Evolutionary conservation across 2,113 vertebrate species (phyloP), one percentile per base, ranked within the genome.

Genomic region (Mesitornis unicolor): DNA sequence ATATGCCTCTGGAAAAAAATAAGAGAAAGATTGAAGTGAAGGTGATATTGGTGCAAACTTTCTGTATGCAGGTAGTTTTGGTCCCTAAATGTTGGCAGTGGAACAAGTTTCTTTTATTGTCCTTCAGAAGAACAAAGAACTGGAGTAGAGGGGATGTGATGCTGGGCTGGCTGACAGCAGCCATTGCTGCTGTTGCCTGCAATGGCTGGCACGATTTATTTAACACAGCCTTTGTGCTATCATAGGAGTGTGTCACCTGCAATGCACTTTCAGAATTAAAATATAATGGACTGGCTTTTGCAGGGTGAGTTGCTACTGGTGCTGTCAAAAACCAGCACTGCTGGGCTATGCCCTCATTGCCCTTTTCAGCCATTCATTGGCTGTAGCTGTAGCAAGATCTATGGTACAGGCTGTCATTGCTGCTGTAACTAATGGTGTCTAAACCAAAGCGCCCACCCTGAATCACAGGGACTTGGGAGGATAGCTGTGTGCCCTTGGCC

Each of bases 331-430:
- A 48, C 17, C 16, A 25, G 28, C 26, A 13, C n/a, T 88, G 42
- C 60, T 53, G 10, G 47, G 42, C 31, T 36, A 0, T 26, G 42
- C 59, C 40, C 24, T 68, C 38, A 9, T 16, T 68, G 33, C 19
- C 13, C 50, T 51, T 60, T 45, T n/a, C 1, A n/a, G 3, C 61
- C 64, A 64, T 56, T 78, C 18, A 56, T 73, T 0, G 0, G 48
- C 57, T 60, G 36, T 36, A 89, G 19, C 19, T 77, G 36, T 45
- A 26, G 74, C 31, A 77, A 43, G 36, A 13, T 53, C 16, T 14
- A 1, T 43, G 28, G 13, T 56, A 35, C 6, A 43, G 36, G 56
- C 28, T 57, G 45, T 84, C 0, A 2, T 15, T 78, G 60, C 45
- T 94, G 65, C 24, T 43, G 11, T 47, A 60, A 78, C 59, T 77